Evolutionary conservation across 2,888 invertebrate species (phyloP), one percentile per base, ranked within the genome.

Genomic region (Pyrochroa serraticornis): DNA sequence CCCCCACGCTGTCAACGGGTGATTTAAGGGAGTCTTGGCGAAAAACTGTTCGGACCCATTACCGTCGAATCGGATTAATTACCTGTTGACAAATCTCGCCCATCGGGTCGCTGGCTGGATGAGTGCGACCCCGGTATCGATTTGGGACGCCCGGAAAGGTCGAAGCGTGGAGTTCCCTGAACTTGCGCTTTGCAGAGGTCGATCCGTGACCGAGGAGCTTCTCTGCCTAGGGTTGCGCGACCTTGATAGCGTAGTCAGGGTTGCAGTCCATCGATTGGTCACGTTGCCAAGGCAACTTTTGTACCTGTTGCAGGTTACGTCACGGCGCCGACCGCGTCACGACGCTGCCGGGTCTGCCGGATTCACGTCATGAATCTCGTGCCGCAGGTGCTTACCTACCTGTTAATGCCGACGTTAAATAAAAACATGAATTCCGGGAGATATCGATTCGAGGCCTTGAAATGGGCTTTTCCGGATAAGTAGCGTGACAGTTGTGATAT

Each of bases 261-360:
- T 56, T 58, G 58, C 59, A 53, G 53, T 46, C 46, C 53, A 66
- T 65, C 62, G 66, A 55, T 48, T 59, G 47, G 33, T 60, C 47
- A 60, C 53, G 58, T 66, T 59, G 52, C 66, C 50, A 62, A 59
- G 55, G 59, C 63, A 48, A 66, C 64, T 48, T 42, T 62, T 62
- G 46, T 53, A 66, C 66, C 66, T 66, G 66, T 66, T 66, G 66
- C 64, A 62, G 59, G 49, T 62, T 60, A 64, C 66, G 66, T 66
- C 66, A 66, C 50, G 49, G 36, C 52, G 46, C 45, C 58, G 48
- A 56, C 22, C 45, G 53, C 53, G 53, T 53, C 53, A 53, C 53
- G 53, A 41, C 53, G 53, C 52, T 41, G 46, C 22, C 22, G 22
- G 22, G 22, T 53, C 46, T 39, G 32, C 46, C 9, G 41, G 13